Evolutionary conservation across 2,113 vertebrate genomes (phyloP).

Genomic region (Mungos mungo): DNA sequence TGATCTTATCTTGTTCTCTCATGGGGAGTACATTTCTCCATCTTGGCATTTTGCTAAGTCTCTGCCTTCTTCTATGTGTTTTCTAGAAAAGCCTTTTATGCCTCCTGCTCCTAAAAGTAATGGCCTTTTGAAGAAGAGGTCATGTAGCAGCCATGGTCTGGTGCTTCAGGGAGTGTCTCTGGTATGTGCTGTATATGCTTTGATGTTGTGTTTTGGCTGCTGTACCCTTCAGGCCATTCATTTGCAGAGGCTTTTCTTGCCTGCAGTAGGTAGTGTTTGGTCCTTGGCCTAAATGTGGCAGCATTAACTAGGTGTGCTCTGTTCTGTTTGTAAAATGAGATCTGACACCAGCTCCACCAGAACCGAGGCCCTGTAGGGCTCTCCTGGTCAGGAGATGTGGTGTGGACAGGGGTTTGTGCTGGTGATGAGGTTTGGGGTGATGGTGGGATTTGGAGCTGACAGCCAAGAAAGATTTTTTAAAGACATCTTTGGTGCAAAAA

Average conservation of each 20-base stretch:
- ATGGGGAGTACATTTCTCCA: background rate
- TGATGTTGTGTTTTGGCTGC: background rate
- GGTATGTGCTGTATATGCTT: background rate
- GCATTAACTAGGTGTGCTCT: background rate
- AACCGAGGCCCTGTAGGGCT: background rate
- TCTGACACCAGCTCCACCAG: background rate
- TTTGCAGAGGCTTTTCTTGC: background rate
- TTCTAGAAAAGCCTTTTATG: background rate
- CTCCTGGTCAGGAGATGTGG: background rate
- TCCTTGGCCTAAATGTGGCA: background rate
- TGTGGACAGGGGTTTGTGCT: background rate
- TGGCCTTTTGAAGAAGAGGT: background rate
- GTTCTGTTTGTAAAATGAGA: background rate
- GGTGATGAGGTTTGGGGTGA: too few relatives aligned
- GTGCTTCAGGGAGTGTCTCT: background rate
- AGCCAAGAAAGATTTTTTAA: too few relatives aligned
- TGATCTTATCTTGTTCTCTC: background rate
- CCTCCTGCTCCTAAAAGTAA: background rate
- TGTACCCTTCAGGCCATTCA: background rate
- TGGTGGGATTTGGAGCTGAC: too few relatives aligned
- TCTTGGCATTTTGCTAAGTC: background rate
- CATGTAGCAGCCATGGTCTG: background rate
- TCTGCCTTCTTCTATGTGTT: background rate
- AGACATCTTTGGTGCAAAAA: too few relatives aligned
- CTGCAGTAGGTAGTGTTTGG: background rate